Evolutionary conservation across 1,140 invertebrate genomes (phyloP).

Genomic region (Kradibia gibbosae): DNA sequence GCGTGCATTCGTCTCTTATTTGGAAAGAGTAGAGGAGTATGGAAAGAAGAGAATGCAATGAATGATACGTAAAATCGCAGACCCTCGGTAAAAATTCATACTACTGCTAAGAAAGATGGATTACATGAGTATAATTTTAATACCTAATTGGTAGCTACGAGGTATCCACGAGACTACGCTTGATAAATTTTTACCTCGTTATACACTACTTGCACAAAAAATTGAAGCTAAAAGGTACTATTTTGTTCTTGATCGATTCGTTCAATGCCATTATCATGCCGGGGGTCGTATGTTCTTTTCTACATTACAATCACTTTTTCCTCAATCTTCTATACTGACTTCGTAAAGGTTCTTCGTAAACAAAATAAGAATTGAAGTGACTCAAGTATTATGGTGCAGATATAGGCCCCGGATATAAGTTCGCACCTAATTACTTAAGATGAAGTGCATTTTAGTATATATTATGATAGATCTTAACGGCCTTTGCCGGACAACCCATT

Average conservation of each 20-base stretch:
- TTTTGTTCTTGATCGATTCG: background rate
- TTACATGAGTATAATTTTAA: background rate
- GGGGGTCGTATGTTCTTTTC: background rate
- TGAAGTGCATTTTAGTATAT: conserved; percentile 5
- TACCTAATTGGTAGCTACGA: too few species aligned
- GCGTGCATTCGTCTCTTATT: background rate
- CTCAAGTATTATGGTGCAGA: conserved; percentile 1
- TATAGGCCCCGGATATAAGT: background rate
- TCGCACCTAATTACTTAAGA: conserved; percentile 21
- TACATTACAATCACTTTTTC: background rate
- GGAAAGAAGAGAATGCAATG: background rate
- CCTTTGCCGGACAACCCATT: background rate
- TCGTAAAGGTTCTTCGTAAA: background rate
- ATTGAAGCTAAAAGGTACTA: too few species aligned
- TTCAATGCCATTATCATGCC: background rate
- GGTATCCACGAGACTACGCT: background rate
- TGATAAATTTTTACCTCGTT: background rate
- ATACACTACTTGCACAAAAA: background rate
- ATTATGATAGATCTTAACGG: conserved; percentile 4
- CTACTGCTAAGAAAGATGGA: too few species aligned
- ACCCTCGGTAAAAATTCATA: background rate
- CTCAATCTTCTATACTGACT: background rate
- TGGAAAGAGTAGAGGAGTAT: background rate
- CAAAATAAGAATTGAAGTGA: background rate
- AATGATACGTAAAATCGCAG: background rate